Conservation (phyloP, 2,888 invertebrate species). For the Meghimatium bilineatum region DNA sequence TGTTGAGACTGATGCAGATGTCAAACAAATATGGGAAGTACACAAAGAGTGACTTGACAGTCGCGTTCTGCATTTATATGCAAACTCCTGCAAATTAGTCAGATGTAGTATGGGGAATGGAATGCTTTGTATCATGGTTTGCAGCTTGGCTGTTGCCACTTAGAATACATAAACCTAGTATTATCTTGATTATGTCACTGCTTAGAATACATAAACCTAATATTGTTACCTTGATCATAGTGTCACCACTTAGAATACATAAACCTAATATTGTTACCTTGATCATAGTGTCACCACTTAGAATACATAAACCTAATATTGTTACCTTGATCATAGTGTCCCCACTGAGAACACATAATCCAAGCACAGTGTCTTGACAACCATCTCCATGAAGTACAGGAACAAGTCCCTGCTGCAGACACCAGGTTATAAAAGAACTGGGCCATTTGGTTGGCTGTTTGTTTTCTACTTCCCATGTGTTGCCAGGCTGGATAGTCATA, state of each 20-base stretch:
- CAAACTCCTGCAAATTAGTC: no score
- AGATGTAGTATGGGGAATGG: no score
- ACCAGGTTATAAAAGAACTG: constrained; percentile 39
- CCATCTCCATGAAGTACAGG: constrained; percentile 69
- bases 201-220: no score
- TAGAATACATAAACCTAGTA: no score
- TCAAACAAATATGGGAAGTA: no score
- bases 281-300: constrained; percentile 68
- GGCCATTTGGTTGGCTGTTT: constrained; percentile 54
- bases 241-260: constrained; percentile 67
- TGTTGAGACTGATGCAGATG: no score
- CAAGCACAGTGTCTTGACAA: constrained; percentile 58
- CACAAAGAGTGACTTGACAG: no score
- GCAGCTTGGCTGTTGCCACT: no score
- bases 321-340: constrained; percentile 67
- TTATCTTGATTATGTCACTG: no score
- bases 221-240: constrained; percentile 63
- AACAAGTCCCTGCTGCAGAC: constrained; percentile 58
- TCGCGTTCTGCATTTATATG: no score
- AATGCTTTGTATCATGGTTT: no score
- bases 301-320: constrained; percentile 61
- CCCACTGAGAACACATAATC: constrained; percentile 66
- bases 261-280: constrained; percentile 59
- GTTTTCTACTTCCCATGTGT: constrained; percentile 57
- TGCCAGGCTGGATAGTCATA: constrained; percentile 56